Base-by-base conservation (phyloP, 2,797 vertebrate genomes). In the Poecilia velifera region DNA sequence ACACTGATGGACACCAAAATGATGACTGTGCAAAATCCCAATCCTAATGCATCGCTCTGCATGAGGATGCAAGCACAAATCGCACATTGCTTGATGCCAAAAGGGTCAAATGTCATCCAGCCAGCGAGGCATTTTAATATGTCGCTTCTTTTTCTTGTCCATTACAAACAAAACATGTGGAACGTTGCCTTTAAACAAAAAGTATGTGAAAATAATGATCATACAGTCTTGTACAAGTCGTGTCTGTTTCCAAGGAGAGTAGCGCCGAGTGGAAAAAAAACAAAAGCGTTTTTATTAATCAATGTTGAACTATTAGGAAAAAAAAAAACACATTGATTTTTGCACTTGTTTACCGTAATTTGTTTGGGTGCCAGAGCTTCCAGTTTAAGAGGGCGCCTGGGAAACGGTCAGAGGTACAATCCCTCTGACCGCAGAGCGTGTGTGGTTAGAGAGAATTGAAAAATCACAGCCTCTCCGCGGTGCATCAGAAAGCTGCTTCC, bases 401-500 rank as follows among this genome's bases (percentile, higher is more conserved):
- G 73, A 59, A 59, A 59, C 1, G n/a, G 53, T 31, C 25, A n/a
- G 6, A 59, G n/a, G 25, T 4, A 31, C 53, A 43, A 14, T 4
- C 39, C 13, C 12, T 51, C 39, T 36, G 20, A 62, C 25, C 43
- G 28, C n/a, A 47, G 36, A 39, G 10, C 46, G 64, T 31, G 34
- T 59, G 34, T 20, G 53, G 45, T 22, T 16, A 16, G 14, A 41
- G 13, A 76, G 22, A 76, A 62, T 53, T 77, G 25, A 76, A 76
- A 47, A 68, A 84, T 43, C 0, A 3, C 51, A 39, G 4, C 59
- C 36, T n/a, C 74, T 71, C 72, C 73, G 59, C 71, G 25, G 77
- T 4, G 53, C 68, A 74, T 39, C 46, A 83, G 62, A 20, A 39
- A 28, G 20, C 16, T 6, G 71, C 46, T 74, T 70, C 46, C 71